phyloP scores from a whole-genome alignment of 2,797 vertebrate species.

The Acrossocheilus wenchowensis region DNA sequence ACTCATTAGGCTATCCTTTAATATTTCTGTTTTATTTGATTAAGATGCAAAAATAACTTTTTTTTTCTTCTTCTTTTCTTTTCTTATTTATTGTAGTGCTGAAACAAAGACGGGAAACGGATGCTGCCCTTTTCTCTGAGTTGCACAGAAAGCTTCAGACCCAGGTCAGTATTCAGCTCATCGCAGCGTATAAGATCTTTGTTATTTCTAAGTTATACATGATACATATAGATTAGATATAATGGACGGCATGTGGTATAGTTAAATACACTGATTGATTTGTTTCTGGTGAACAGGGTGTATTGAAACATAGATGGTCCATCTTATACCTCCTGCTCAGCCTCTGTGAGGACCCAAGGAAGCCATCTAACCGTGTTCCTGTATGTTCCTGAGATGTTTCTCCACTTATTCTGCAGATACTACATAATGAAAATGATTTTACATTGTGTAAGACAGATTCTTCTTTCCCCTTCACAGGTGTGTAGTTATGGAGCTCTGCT shows the following conservation, averaged over 20 bases:
- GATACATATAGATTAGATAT: background rate
- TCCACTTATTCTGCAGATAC: background rate
- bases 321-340: slow-evolving; percentile 96
- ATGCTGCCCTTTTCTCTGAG: slow-evolving; percentile 93
- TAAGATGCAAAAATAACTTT: background rate
- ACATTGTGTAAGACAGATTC: background rate
- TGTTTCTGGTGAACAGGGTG: slow-evolving; percentile 77
- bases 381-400: slow-evolving; percentile 4
- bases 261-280: background rate
- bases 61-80: too few relatives aligned
- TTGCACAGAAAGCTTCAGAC: slow-evolving; percentile 95
- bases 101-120: slow-evolving; percentile 91
- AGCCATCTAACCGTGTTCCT: slow-evolving; percentile 86
- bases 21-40: background rate
- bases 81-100: slow-evolving; percentile 76
- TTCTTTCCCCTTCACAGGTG: slow-evolving; percentile 74
- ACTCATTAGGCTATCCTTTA: background rate
- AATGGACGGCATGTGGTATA: background rate
- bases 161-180: slow-evolving; percentile 78
- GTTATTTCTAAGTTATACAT: background rate
- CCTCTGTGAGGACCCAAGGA: slow-evolving; percentile 96
- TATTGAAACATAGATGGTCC: slow-evolving; percentile 97
- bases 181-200: background rate
- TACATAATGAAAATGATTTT: background rate
- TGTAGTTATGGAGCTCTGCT: slow-evolving; percentile 89